Evolutionary conservation across 2,797 vertebrate genomes (phyloP).

Genomic region (Chaunax sp.): DNA sequence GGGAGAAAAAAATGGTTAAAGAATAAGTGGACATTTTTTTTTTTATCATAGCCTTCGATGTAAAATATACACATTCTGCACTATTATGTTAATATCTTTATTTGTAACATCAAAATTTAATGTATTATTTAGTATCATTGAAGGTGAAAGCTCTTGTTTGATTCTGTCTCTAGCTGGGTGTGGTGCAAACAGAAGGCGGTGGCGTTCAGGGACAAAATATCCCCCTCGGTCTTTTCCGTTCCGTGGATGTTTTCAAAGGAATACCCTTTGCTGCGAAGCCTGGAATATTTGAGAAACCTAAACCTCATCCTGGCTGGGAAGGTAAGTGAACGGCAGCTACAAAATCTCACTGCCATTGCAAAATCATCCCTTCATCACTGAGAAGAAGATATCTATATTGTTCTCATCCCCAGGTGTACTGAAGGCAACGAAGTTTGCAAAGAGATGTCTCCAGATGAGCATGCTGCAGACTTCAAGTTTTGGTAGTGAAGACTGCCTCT

Average conservation of each 20-base stretch:
- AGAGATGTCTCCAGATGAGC: slow-evolving; percentile 85
- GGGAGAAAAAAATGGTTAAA: too few relatives aligned
- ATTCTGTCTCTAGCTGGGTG: slow-evolving; percentile 80
- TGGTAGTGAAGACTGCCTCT: slow-evolving; percentile 89
- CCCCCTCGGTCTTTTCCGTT: slow-evolving; percentile 72
- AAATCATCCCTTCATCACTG: neutral
- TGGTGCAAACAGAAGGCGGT: slow-evolving; percentile 89
- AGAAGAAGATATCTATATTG: neutral
- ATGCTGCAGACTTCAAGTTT: slow-evolving; percentile 73
- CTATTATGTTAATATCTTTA: neutral
- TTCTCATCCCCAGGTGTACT: slow-evolving; percentile 78
- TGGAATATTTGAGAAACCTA: slow-evolving; percentile 84
- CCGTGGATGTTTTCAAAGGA: slow-evolving; percentile 89
- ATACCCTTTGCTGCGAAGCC: slow-evolving; percentile 90
- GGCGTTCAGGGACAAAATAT: slow-evolving; percentile 86
- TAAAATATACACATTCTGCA: neutral
- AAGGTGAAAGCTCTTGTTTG: neutral
- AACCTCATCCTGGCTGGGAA: slow-evolving; percentile 88
- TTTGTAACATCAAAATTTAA: neutral
- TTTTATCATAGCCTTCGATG: too few relatives aligned
- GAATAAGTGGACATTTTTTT: too few relatives aligned
- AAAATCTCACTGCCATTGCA: neutral
- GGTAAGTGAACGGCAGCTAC: slow-evolving; percentile 72
- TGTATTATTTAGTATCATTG: too few relatives aligned
- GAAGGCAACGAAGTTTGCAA: slow-evolving; percentile 76